Base-by-base conservation (phyloP, 2,888 invertebrate species). In the Heterodera filipjevi region DNA sequence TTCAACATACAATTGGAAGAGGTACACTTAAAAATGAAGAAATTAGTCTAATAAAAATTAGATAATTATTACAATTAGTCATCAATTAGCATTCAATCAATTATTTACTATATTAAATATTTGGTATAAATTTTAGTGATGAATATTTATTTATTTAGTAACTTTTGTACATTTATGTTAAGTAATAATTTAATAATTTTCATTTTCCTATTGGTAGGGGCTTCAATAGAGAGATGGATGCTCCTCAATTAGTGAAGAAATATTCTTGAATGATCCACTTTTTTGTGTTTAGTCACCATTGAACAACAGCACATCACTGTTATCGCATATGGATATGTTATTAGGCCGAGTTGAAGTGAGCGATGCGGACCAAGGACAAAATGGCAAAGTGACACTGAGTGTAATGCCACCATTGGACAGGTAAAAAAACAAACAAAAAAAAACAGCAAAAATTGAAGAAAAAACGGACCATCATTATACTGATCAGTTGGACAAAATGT, bases 291-390 rank as follows among this genome's bases (percentile, higher is more conserved):
- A 59, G 59, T 59, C 59, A 8, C 59, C 22, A 12, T 59, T 59
- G 59, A 59, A 59, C 27, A 59, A 22, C 59, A 59, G 32, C 68
- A 32, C 75, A 33, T 33, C 68, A 27, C 5, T 46, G 44, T 64
- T 44, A 27, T 53, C 75, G 46, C 33, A 59, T 12, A 27, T 77
- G 16, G 85, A 87, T 64, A 81, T 86, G 83, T 77, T 81, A 5
- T 81, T 87, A 12, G 88, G 88, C 6, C 74, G 76, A 16, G 53
- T 86, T 30, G 64, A 66, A 19, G 82, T 79, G 12, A 73, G 94
- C 84, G 96, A 96, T 90, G 95, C 95, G 0, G 91, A 94, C 81
- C 95, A 95, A 87, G 96, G 95, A 1, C 96, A 95, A 85, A 98
- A 98, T 89, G 96, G 96, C 0, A 92, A 93, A 76, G 93, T 98